Base-by-base conservation (phyloP, 2,888 invertebrate genomes). In the Acronicta leporina region DNA sequence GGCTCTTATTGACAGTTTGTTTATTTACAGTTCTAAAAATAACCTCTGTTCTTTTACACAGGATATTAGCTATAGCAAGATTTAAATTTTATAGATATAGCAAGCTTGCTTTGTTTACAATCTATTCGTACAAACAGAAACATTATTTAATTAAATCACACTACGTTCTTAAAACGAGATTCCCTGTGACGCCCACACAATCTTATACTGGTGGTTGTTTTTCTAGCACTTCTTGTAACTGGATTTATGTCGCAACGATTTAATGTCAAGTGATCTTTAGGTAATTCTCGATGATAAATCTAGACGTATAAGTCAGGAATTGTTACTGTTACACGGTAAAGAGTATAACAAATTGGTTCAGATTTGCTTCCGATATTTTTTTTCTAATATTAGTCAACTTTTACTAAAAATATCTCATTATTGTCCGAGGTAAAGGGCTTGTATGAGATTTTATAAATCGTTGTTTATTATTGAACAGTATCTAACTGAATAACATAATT, bases 191-290 rank as follows among this genome's bases (percentile, higher is more conserved):
- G 55, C 73, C 73, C 38, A 69, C 68, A 46, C 62, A 33, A 35
- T 38, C 40, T 52, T 47, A 16, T 38, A 44, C 38, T 51, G 43
- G 51, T n/a, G 11, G 38, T 38, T 67, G 65, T 65, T 76, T 71
- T 75, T 74, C 56, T 64, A 71, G 56, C 67, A 63, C 63, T 59
- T 80, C 2, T n/a, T 2, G 20, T 20, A 77, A 79, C 73, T 74
- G 69, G 77, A 79, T 82, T 85, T 78, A 75, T 70, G 78, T 82
- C 81, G 46, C 27, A 40, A 33, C 57, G 57, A 64, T 45, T 78
- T 25, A 75, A 25, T 48, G 41, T 71, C 66, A 58, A 38, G 44
- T 40, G 52, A 33, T 54, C 33, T 63, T 60, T 49, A 51, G 64
- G 73, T 77, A 68, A 66, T 67, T 43, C 52, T 55, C 33, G 35